Evolutionary conservation across 37 sponge, comb jelly and placozoan species (phyloP).

Genomic region (Halisarca cf. caerulea): DNA sequence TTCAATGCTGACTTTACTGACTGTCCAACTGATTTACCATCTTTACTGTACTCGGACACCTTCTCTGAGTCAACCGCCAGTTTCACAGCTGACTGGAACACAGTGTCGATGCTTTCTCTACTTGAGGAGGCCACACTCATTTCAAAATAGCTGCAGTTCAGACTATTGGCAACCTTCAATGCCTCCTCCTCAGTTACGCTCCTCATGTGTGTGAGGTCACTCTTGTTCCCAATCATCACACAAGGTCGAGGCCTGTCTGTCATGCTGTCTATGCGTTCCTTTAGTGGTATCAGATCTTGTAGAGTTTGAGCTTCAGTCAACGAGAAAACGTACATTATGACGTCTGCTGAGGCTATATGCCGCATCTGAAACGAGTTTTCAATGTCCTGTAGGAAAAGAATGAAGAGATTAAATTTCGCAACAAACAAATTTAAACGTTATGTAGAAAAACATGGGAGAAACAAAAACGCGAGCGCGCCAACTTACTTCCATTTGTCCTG

Average conservation of each 20-base stretch:
- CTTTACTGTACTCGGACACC: neutral
- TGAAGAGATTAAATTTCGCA: too few relatives aligned
- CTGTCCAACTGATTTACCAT: neutral
- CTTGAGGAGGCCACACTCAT: conserved; percentile 40
- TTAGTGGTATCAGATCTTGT: neutral
- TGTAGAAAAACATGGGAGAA: neutral
- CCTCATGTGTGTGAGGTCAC: conserved; percentile 37
- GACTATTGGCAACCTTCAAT: neutral
- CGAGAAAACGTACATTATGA: conserved; percentile 42
- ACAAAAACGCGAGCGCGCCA: neutral
- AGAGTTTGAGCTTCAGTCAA: conserved; percentile 32
- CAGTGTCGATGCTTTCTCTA: neutral
- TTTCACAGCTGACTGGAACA: neutral
- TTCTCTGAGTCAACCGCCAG: neutral
- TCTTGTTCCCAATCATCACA: conserved; percentile 50
- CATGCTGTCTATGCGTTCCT: neutral
- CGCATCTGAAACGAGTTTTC: conserved; percentile 9
- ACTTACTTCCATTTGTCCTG: conserved; percentile 37
- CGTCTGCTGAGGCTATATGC: conserved; percentile 23
- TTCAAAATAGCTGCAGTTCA: conserved; percentile 45
- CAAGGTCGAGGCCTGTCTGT: neutral
- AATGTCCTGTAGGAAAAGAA: neutral
- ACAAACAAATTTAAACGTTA: too few relatives aligned
- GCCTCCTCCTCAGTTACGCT: conserved; percentile 18
- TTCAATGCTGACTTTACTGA: neutral